Percentiles rank a stretch among this genome's conserved stretches.
These are phyloP conservation scores for Plebejus melissa DNA, from an alignment of 2,888 invertebrate genomes.

Conservation along the genomic window DNA sequence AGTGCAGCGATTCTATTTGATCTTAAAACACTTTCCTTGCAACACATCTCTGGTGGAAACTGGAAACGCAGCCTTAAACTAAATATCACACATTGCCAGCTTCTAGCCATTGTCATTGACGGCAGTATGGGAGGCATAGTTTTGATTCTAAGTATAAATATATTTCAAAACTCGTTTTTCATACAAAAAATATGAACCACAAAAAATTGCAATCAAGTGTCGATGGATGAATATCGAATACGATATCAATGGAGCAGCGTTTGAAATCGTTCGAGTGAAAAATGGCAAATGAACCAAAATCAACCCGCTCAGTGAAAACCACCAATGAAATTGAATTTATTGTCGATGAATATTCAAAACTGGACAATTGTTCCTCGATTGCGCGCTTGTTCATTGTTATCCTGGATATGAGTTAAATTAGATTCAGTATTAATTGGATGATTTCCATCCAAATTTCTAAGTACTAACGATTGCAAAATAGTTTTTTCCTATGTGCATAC, in stretches of 20 bases:
- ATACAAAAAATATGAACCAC: neutral
- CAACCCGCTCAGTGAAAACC: conserved; percentile 61
- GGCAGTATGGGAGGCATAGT: too few relatives aligned
- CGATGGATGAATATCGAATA: conserved; percentile 6
- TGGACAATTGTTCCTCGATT: conserved; percentile 53
- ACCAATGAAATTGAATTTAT: conserved; percentile 68
- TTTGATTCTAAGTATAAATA: too few relatives aligned
- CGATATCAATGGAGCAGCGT: conserved; percentile 19
- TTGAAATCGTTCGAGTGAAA: conserved; percentile 55
- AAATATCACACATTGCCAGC: too few relatives aligned
- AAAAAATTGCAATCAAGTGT: conserved; percentile 1
- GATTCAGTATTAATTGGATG: conserved; percentile 27
- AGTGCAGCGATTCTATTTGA: too few relatives aligned
- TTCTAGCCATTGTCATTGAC: too few relatives aligned
- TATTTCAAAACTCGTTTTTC: neutral
- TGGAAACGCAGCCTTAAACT: too few relatives aligned
- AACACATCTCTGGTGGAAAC: too few relatives aligned
- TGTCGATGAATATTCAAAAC: conserved; percentile 69
- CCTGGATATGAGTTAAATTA: conserved; percentile 46
- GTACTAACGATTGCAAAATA: neutral
- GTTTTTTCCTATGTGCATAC: neutral
- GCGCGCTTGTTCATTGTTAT: conserved; percentile 52
- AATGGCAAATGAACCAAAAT: conserved; percentile 71
- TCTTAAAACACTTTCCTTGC: too few relatives aligned
- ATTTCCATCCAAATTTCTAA: neutral